Conservation (phyloP, 2,113 vertebrate species). For the Gila orcuttii region DNA sequence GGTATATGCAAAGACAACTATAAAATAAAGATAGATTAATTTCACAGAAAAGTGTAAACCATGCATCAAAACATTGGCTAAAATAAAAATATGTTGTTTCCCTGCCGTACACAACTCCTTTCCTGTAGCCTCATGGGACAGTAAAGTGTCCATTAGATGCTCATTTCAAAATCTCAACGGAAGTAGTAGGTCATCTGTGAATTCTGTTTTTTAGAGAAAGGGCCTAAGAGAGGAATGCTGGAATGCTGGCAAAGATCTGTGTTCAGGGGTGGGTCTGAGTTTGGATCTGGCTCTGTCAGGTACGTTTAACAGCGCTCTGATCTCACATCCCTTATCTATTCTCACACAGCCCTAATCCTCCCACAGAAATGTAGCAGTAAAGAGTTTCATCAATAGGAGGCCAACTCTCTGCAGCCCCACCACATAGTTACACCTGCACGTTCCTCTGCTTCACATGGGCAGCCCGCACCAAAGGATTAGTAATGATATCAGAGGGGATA, state of each 20-base stretch:
- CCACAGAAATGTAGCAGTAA: conserved; percentile 61
- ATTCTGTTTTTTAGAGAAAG: not conserved
- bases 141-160: not conserved
- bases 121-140: not conserved
- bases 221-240: not conserved
- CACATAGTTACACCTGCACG: conserved; percentile 63
- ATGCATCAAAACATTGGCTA: not conserved
- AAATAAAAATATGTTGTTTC: no score
- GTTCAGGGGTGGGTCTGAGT: conserved; percentile 54
- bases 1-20: not conserved
- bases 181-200: not conserved
- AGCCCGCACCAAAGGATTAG: conserved; percentile 42
- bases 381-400: conserved; percentile 2
- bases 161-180: not conserved
- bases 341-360: conserved; percentile 71
- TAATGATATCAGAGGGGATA: conserved; percentile 46
- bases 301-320: conserved; percentile 70
- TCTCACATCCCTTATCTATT: conserved; percentile 69
- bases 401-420: conserved; percentile 43
- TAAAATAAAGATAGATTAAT: not conserved
- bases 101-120: not conserved
- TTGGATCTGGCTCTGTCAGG: conserved; percentile 63
- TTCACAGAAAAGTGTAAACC: not conserved
- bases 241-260: conserved; percentile 6
- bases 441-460: conserved; percentile 48